Conservation (phyloP, 2,888 invertebrate genomes). For the Labia minor region DNA sequence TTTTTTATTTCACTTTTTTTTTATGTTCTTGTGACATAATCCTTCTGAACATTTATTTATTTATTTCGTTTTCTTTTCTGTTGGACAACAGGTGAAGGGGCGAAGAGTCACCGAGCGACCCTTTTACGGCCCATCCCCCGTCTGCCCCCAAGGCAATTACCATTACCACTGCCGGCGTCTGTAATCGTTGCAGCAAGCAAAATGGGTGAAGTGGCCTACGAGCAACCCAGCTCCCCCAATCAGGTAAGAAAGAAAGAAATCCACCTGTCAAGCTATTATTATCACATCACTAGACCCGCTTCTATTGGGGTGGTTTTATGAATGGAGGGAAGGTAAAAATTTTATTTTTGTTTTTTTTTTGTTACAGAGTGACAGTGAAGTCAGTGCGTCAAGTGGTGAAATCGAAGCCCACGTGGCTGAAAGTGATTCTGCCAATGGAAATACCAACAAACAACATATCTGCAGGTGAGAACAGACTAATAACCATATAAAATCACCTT, state of each 20-base stretch:
- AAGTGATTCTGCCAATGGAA: no score
- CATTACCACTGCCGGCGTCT: background rate
- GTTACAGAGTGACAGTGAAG: conserved; percentile 25
- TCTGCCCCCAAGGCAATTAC: background rate
- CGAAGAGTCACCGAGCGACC: background rate
- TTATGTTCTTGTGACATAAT: no score
- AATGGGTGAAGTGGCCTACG: conserved; percentile 24
- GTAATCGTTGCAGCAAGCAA: background rate
- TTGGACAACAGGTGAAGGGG: background rate
- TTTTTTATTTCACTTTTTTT: no score
- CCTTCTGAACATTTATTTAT: background rate
- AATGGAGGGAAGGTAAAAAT: no score
- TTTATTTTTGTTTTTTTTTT: background rate
- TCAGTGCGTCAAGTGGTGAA: conserved; percentile 25
- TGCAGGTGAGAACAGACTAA: conserved; percentile 26
- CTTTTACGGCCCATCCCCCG: conserved; percentile 1
- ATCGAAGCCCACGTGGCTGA: conserved; percentile 21
- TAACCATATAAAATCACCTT: no score
- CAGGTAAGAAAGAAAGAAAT: conserved; percentile 16
- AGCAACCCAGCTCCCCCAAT: conserved; percentile 16
- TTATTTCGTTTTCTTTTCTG: background rate
- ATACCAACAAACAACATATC: conserved; percentile 15
- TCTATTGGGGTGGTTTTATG: no score
- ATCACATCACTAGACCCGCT: background rate
- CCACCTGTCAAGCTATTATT: background rate